Conservation (phyloP, 2,797 vertebrate species). For the Lepidocolaptes lacrymiger region DNA sequence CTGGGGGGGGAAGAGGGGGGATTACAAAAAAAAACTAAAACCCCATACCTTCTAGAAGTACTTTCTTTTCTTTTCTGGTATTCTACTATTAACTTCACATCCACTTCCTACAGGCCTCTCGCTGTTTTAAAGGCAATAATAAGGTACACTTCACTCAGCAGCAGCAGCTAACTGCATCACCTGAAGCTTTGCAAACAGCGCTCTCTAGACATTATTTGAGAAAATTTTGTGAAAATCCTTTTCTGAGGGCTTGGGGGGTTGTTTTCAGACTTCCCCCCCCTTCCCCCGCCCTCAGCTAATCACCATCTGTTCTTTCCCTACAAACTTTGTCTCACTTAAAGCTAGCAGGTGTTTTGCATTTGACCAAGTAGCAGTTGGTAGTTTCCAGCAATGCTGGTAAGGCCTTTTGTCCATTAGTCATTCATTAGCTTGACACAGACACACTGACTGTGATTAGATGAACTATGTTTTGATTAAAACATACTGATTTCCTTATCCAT, state of each 20-base stretch:
- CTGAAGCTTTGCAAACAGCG: background rate
- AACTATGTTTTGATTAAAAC: background rate
- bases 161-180: background rate
- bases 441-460: background rate
- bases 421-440: background rate
- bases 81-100: background rate
- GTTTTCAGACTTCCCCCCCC: background rate
- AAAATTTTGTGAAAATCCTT: background rate
- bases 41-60: background rate
- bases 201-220: background rate
- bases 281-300: background rate
- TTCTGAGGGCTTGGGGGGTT: background rate
- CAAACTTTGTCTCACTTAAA: background rate
- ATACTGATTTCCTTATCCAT: background rate
- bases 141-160: background rate
- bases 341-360: background rate
- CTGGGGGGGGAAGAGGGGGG: accelerated
- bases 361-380: background rate
- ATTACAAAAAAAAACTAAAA: too few relatives aligned
- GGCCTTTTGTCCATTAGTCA: background rate
- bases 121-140: background rate
- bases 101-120: background rate
- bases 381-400: background rate
- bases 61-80: accelerated
- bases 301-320: background rate